Evolutionary conservation across 2,797 vertebrate species (phyloP).

Genomic region (Lepilemur septentrionalis): DNA sequence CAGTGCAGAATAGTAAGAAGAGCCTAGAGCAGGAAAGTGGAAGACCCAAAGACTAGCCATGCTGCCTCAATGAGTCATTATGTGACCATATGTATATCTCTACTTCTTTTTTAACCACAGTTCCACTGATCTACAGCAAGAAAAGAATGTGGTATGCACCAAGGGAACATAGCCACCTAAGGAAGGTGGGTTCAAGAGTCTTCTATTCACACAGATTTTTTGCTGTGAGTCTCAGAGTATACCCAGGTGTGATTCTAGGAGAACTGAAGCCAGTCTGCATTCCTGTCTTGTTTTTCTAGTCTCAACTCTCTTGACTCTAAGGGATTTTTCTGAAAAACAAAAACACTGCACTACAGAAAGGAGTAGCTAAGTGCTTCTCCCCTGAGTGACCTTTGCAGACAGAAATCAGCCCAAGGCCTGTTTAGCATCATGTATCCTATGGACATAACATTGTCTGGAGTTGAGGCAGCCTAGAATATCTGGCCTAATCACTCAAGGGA

Average conservation of each 20-base stretch:
- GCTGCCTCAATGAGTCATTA: background rate
- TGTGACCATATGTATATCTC: background rate
- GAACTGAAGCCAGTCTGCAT: background rate
- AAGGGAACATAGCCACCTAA: background rate
- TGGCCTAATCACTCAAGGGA: background rate
- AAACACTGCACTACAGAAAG: background rate
- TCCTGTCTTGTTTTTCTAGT: slow-evolving; percentile 7
- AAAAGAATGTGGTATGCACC: background rate
- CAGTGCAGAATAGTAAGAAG: background rate
- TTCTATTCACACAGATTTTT: background rate
- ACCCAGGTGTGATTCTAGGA: background rate
- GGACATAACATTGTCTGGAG: background rate
- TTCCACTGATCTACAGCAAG: background rate
- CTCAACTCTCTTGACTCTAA: slow-evolving; percentile 50
- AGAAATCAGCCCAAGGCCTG: background rate
- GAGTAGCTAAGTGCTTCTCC: background rate
- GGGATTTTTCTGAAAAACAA: background rate
- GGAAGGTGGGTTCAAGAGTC: background rate
- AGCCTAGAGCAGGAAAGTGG: background rate
- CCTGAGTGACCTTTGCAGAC: background rate
- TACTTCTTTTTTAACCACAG: background rate
- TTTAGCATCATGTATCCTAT: background rate
- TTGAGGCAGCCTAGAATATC: background rate
- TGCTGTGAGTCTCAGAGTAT: background rate
- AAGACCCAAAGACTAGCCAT: background rate